Base-by-base conservation (phyloP, 2,888 invertebrate genomes). In the Pristionchus mayeri region DNA sequence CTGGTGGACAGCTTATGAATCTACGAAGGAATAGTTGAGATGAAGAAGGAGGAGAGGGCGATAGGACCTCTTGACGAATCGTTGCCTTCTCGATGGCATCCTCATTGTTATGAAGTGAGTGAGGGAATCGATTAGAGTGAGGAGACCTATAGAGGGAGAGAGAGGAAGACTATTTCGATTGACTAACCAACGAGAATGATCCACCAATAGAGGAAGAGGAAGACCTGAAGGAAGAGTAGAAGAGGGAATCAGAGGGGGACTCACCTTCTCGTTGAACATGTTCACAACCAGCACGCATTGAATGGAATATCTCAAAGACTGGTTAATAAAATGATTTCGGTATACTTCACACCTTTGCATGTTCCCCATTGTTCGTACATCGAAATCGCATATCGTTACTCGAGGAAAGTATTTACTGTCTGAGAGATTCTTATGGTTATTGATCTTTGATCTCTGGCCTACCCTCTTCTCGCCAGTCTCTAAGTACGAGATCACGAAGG, bases 241-340 rank as follows among this genome's bases (percentile, higher is more conserved):
- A n/a, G n/a, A n/a, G n/a, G n/a, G n/a, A n/a, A n/a, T n/a, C n/a
- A n/a, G n/a, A n/a, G n/a, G n/a, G n/a, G n/a, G n/a, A n/a, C n/a
- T n/a, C n/a, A n/a, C 90, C 67, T 91, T 91, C 86, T 91, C 91
- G 83, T 91, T 91, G 89, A 91, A 91, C 91, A 91, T 91, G 82
- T 91, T 90, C 40, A 90, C 81, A 0, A 87, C 85, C 24, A 89
- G 87, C 40, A 90, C 88, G 67, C 89, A 90, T 86, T 90, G 89
- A 63, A 90, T 88, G 30, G 89, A 90, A 84, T 90, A 88, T 79
- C 79, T 79, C 34, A 37, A 24, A 78, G 21, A 44, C 9, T 44
- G 3, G 24, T 16, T 44, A 11, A 4, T 13, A 6, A n/a, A 4
- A 57, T 1, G 67, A 24, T 75, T 40, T 40, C 24, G n/a, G 75